Percentiles rank a stretch among this genome's conserved stretches.
These are phyloP conservation scores for Isichthys henryi DNA, from an alignment of 2,113 vertebrate genomes.

Conservation along the genomic window DNA sequence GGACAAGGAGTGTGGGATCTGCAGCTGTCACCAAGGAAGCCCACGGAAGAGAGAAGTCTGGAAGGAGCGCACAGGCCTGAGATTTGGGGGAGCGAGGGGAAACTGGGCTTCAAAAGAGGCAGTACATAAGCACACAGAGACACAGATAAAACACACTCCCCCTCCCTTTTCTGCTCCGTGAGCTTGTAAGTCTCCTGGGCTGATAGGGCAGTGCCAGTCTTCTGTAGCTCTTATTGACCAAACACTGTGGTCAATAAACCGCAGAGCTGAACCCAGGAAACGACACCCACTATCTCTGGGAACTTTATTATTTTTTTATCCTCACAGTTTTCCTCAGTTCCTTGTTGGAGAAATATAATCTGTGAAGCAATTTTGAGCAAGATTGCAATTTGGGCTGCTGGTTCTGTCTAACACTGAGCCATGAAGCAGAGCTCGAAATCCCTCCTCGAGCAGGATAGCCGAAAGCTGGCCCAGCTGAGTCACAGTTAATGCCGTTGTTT, in stretches of 20 bases:
- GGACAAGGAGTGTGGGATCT: background rate
- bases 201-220: background rate
- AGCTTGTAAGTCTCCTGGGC: background rate
- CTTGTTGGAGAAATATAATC: background rate
- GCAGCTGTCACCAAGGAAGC: background rate
- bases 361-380: background rate
- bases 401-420: background rate
- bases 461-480: background rate
- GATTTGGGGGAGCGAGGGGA: background rate
- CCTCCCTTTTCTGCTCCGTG: background rate
- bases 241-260: too few relatives aligned
- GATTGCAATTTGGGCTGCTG: background rate
- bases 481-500: background rate
- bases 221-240: background rate
- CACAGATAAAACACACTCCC: background rate
- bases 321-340: background rate
- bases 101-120: background rate
- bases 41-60: background rate
- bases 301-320: background rate
- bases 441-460: background rate
- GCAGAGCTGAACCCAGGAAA: background rate
- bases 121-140: background rate
- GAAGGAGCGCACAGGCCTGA: background rate
- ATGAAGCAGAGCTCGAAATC: background rate
- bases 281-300: background rate